Evolutionary conservation across 1,140 invertebrate species (phyloP).

Genomic region (Sitodiplosis mosellana): DNA sequence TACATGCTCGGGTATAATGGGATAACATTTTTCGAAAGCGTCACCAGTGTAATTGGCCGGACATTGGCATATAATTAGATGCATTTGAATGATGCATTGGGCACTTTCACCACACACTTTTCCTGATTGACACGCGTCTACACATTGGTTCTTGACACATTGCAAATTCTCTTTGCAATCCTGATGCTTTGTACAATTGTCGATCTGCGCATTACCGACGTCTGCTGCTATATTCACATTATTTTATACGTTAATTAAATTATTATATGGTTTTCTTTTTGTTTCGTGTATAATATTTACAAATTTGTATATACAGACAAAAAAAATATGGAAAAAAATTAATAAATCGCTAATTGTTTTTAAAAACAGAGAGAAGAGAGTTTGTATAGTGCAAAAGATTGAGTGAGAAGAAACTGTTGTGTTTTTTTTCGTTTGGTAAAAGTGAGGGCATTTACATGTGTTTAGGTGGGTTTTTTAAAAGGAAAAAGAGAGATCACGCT

Average conservation of each 20-base stretch:
- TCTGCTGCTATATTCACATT: conserved; percentile 16
- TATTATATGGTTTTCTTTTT: conserved; percentile 9
- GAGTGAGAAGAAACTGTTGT: neutral
- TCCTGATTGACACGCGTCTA: conserved; percentile 36
- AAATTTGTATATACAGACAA: conserved; percentile 17
- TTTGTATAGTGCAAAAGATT: neutral
- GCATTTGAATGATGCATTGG: conserved; percentile 34
- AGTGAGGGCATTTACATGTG: no score
- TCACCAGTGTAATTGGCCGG: conserved; percentile 18
- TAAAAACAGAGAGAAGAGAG: neutral
- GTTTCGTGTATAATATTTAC: conserved; percentile 32
- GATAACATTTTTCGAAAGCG: conserved; percentile 8
- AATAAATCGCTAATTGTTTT: conserved; percentile 16
- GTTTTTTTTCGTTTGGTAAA: neutral
- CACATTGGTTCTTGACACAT: conserved; percentile 42
- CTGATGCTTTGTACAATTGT: conserved; percentile 35
- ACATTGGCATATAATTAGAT: conserved; percentile 33
- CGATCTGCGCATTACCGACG: conserved; percentile 24
- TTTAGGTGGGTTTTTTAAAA: no score
- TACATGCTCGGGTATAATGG: conserved; percentile 21
- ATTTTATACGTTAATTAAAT: conserved; percentile 15
- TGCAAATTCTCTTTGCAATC: conserved; percentile 44
- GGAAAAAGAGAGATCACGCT: no score
- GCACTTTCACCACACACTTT: conserved; percentile 35
- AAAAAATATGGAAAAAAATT: conserved; percentile 17